These are phyloP conservation scores for Drosophila pseudoananassae DNA, from an alignment of 1,140 invertebrate genomes.

Conservation along the genomic window DNA sequence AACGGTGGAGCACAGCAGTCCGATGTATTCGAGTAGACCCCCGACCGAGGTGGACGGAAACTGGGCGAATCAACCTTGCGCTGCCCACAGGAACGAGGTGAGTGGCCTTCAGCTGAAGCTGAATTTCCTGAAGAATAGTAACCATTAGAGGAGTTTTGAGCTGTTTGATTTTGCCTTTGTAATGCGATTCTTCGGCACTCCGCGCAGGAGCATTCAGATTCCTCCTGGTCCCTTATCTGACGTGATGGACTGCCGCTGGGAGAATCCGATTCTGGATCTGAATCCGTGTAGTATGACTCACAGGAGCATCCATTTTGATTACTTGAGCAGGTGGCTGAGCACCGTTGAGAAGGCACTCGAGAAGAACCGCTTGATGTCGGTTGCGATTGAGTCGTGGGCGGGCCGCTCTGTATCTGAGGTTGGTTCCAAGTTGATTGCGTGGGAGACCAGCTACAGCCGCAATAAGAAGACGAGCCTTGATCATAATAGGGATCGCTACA, in stretches of 20 bases:
- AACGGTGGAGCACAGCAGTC: no score
- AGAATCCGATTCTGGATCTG: neutral
- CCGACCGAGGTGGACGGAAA: no score
- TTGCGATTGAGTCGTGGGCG: neutral
- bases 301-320: neutral
- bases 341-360: neutral
- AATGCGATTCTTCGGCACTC: no score
- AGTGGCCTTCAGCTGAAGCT: no score
- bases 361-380: neutral
- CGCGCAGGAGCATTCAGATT: neutral
- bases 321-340: neutral
- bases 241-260: neutral
- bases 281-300: neutral
- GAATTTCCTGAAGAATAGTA: no score
- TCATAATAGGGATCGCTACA: neutral
- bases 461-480: neutral
- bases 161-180: no score
- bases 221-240: neutral
- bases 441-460: neutral
- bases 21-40: no score
- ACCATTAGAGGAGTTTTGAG: no score
- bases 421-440: neutral
- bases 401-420: no score
- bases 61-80: no score
- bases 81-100: no score